These are phyloP conservation scores for Emydocephalus ijimae DNA, from an alignment of 2,113 vertebrate genomes.

Conservation along the genomic window DNA sequence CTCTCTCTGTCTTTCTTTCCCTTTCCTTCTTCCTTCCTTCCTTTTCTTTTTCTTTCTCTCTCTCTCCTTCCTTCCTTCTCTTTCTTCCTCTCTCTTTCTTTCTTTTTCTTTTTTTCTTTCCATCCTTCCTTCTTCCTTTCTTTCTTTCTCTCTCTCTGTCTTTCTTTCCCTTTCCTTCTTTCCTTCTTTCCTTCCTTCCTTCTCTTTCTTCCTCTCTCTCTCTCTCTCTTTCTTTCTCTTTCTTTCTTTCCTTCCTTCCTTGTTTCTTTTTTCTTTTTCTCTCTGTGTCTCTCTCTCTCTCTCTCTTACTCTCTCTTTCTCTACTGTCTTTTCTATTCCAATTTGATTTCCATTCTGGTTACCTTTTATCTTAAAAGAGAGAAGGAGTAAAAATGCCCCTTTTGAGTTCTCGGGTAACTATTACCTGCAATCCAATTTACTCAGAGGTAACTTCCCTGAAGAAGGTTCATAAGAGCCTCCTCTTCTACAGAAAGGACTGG, in stretches of 20 bases:
- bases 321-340: background rate
- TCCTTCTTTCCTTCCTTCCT: too few species aligned
- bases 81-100: background rate
- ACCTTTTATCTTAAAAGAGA: background rate
- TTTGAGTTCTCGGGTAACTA: too few species aligned
- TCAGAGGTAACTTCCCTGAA: background rate
- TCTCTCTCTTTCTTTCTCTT: too few species aligned
- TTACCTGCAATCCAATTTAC: background rate
- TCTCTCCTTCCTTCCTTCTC: too few species aligned
- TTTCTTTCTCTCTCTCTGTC: too few species aligned
- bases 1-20: too few species aligned
- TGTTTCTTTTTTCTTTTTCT: too few species aligned
- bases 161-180: background rate
- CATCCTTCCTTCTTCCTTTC: background rate
- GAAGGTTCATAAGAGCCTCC: background rate
- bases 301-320: background rate
- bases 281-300: background rate
- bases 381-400: background rate
- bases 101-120: too few species aligned
- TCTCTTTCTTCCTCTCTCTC: fast-evolving
- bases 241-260: too few species aligned
- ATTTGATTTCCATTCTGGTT: background rate
- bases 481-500: background rate
- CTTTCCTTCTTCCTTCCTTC: background rate
- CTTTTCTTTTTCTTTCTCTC: fast-evolving